Base-by-base conservation (phyloP, 2,888 invertebrate genomes). In the Amphipoea oculea region DNA sequence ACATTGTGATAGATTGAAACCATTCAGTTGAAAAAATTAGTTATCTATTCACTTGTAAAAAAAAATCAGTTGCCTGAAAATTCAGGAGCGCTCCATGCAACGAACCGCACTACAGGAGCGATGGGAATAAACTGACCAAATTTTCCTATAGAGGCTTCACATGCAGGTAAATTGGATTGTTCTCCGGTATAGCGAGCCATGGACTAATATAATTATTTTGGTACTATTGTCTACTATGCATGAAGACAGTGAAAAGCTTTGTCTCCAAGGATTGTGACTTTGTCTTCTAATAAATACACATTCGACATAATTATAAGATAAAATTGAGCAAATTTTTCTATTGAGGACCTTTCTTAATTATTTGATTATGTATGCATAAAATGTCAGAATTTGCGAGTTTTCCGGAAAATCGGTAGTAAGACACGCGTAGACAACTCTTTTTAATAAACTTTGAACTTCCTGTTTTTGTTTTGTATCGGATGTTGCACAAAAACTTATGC, bases 101-200 rank as follows among this genome's bases (percentile, higher is more conserved):
- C 17, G 66, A 67, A 71, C 83, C 72, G 82, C 57, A n/a, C 77
- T 1, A 36, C 54, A 42, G 77, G 67, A 83, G 68, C 77, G 83
- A 1, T 48, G 57, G 42, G 23, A n/a, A 12, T 12, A 36, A 29
- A 82, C 82, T 83, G 60, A 29, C 48, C 2, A 1, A 42, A 57
- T 23, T 17, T 17, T 81, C 48, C 57, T 68, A 51, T 14, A 17
- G 48, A 69, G 23, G 1, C 42, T 45, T 12, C 14, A 6, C 36
- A 40, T 40, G 40, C 40, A 67, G 67, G 82, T 68, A 48, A 17
- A 77, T 42, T 62, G 9, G 40, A 12, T 60, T 23, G 0, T 2
- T 4, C 40, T 17, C 1, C 29, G 14, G 36, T 51, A n/a, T 42
- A 14, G 23, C n/a, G 20, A 51, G 17, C 3, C 20, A 23, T 60